Evolutionary conservation across 2,888 invertebrate species (phyloP).

Genomic region (Agrilus biguttatus): DNA sequence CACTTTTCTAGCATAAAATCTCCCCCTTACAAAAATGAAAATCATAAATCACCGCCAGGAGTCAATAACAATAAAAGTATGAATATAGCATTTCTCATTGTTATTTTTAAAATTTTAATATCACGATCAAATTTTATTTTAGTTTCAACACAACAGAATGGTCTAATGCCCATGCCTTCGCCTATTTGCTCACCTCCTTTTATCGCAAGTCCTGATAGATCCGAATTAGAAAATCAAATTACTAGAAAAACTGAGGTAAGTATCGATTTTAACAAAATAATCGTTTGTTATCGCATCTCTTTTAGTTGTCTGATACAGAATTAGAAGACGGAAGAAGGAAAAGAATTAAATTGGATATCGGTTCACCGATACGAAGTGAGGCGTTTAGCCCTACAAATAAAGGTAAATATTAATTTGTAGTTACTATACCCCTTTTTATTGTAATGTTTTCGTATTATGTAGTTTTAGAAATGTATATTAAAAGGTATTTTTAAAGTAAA

Average conservation of each 20-base stretch:
- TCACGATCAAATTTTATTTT: too few relatives aligned
- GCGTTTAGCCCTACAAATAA: not conserved
- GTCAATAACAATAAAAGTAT: not conserved
- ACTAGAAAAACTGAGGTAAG: not conserved
- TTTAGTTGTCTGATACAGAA: conserved; percentile 11
- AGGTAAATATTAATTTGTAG: not conserved
- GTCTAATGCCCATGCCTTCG: too few relatives aligned
- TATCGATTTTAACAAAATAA: too few relatives aligned
- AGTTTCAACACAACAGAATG: too few relatives aligned
- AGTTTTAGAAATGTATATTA: not conserved
- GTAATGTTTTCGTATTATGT: not conserved
- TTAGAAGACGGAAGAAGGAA: conserved; percentile 13
- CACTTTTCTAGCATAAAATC: conserved; percentile 31
- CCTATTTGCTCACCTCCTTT: conserved; percentile 10
- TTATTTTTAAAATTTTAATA: too few relatives aligned
- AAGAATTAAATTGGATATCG: conserved; percentile 14
- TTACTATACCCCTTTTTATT: not conserved
- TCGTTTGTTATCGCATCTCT: not conserved
- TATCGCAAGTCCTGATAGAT: too few relatives aligned
- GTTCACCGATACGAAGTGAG: conserved; percentile 3
- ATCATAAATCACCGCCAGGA: conserved; percentile 5
- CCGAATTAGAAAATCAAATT: too few relatives aligned
- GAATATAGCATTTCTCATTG: not conserved
- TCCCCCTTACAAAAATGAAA: conserved; percentile 17
- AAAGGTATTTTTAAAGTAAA: too few relatives aligned